These are phyloP conservation scores for Macrosoma leucophasiata DNA, from an alignment of 2,888 invertebrate species.

Conservation along the genomic window DNA sequence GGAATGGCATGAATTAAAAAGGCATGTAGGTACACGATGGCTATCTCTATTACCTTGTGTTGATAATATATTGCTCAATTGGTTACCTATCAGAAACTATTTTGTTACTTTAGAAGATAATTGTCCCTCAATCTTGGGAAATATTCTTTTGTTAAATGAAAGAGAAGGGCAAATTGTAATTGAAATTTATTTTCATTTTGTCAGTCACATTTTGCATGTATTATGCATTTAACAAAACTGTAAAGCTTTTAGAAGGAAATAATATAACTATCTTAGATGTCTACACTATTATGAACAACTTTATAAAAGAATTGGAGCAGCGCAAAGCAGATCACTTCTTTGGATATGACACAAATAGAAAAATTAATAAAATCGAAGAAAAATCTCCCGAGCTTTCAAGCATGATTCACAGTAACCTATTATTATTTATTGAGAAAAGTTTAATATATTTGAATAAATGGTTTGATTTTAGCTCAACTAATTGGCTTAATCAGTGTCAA, in stretches of 20 bases:
- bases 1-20: slow-evolving; percentile 24
- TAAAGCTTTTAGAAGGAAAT: slow-evolving; percentile 22
- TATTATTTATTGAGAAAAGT: slow-evolving; percentile 5
- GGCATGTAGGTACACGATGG: slow-evolving; percentile 18
- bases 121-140: slow-evolving; percentile 24
- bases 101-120: slow-evolving; percentile 25
- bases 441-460: slow-evolving; percentile 7
- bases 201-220: slow-evolving; percentile 22
- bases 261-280: too few species aligned
- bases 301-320: slow-evolving; percentile 6
- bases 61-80: slow-evolving; percentile 19
- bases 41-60: slow-evolving; percentile 19
- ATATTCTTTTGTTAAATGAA: slow-evolving; percentile 21
- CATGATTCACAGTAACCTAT: slow-evolving; percentile 1
- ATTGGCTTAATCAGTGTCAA: slow-evolving; percentile 5
- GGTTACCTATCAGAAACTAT: slow-evolving; percentile 21
- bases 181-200: slow-evolving; percentile 20
- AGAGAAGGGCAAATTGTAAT: slow-evolving; percentile 7
- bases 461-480: slow-evolving; percentile 9
- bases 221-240: slow-evolving; percentile 23
- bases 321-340: slow-evolving; percentile 6
- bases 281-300: too few species aligned
- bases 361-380: slow-evolving; percentile 4
- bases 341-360: slow-evolving; percentile 10
- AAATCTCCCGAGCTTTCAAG: background rate